Evolutionary conservation across 2,797 vertebrate genomes (phyloP), one percentile per base, ranked within the genome.

Genomic region (Lindbergichthys nudifrons): DNA sequence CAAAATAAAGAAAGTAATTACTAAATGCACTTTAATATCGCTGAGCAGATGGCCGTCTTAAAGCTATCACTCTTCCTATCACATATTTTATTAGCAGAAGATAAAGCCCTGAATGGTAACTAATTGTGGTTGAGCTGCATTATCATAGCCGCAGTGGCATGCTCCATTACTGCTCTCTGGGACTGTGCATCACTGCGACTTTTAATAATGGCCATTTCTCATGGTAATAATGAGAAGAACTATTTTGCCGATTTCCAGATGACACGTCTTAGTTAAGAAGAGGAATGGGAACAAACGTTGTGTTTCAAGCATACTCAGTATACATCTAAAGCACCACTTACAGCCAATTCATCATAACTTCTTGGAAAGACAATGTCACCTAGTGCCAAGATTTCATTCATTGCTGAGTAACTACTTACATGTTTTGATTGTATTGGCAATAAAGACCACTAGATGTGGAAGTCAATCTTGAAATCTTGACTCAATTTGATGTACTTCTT

Each of bases 1-100:
- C 48, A 74, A 51, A 83, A 45, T 42, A 62, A 75, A 50, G 15
- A 62, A 70, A 68, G 56, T 41, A 10, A 84, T 82, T 32, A 70
- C 46, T n/a, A 42, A 63, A 75, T 64, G 23, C 36, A 21, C 16
- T 19, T 57, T 73, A 11, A 75, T 42, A 57, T 52, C 48, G 61
- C 3, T 0, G 16, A 42, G 63, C 75, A 80, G 77, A 84, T 82
- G 72, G 70, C 57, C 18, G n/a, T 77, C 56, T 70, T 39, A 58
- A 42, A 65, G 45, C 51, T 26, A 63, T 75, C 61, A 63, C 36
- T 79, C 74, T 65, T 70, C 59, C 67, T 47, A 61, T 75, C 73
- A 68, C 16, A 10, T 48, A 32, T 68, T 81, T 78, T 57, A 82
- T 70, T 73, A 39, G 45, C 45, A 36, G 1, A 65, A 62, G 65